Percentiles rank a stretch among this genome's conserved stretches.
Evolutionary conservation across 1,140 invertebrate genomes (phyloP).

Genomic region (Macrotrachela quadricornifera): DNA sequence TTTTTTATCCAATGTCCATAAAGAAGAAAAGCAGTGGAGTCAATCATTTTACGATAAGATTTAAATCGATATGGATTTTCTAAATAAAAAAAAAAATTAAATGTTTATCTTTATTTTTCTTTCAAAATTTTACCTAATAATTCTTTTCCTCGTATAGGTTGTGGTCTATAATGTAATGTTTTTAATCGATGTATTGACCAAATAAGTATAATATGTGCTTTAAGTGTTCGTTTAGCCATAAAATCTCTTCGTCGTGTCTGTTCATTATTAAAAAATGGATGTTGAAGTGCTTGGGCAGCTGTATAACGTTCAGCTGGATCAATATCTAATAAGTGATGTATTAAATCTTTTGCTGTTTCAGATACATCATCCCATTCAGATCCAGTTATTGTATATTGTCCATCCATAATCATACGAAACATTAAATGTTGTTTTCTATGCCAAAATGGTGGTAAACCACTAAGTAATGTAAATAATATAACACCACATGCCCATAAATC

Average conservation of each 20-base stretch:
- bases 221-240: slow-evolving; percentile 9
- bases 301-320: slow-evolving; percentile 62
- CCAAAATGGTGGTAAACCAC: slow-evolving; percentile 99
- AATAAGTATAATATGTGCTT: slow-evolving; percentile 19
- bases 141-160: slow-evolving; percentile 16
- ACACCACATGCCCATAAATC: slow-evolving; percentile 86
- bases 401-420: slow-evolving; percentile 95
- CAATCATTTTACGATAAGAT: slow-evolving; percentile 69
- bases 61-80: slow-evolving; percentile 74
- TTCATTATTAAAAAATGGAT: slow-evolving; percentile 77
- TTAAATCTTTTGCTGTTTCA: slow-evolving; percentile 46
- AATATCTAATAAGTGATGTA: slow-evolving; percentile 63
- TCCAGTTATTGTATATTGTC: slow-evolving; percentile 42
- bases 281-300: slow-evolving; percentile 57
- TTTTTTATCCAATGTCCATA: slow-evolving; percentile 99
- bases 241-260: slow-evolving; percentile 30
- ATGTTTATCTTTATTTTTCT: too few species aligned
- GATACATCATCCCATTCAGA: slow-evolving; percentile 94
- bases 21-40: slow-evolving; percentile 84
- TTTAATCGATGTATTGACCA: slow-evolving; percentile 20
- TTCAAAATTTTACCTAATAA: too few species aligned
- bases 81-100: slow-evolving; percentile 5
- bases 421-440: slow-evolving; percentile 96
- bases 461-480: slow-evolving; percentile 90
- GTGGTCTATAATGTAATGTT: slow-evolving; percentile 18